Percentiles rank a stretch among this genome's conserved stretches.
Conservation (phyloP, 2,797 vertebrate genomes). For the Cottoperca gobio region DNA sequence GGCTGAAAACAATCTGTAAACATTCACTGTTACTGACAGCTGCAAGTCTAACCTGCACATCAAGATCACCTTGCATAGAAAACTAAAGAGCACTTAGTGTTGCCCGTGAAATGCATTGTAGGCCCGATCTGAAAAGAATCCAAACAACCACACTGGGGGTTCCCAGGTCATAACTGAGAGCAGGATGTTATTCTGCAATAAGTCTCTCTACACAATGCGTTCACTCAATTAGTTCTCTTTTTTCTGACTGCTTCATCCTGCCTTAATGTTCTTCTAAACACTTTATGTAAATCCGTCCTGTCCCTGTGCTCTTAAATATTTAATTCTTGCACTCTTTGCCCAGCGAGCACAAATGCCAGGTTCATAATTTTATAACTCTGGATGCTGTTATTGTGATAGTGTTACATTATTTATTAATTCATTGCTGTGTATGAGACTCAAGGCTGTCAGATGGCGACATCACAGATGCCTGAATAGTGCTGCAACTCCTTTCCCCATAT, state of each 20-base stretch:
- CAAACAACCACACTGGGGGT: neutral
- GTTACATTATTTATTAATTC: constrained; percentile 14
- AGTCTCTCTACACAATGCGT: constrained; percentile 14
- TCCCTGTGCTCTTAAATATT: constrained; percentile 52
- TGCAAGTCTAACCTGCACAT: neutral
- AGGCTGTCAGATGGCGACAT: constrained; percentile 4
- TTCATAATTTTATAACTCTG: constrained; percentile 5
- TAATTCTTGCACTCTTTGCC: constrained; percentile 5
- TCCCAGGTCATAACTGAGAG: neutral
- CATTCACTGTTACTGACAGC: neutral
- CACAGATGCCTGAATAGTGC: neutral
- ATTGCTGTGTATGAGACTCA: constrained; percentile 2
- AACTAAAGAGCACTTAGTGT: neutral
- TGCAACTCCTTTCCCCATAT: neutral
- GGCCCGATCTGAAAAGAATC: neutral
- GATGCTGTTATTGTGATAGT: constrained; percentile 17
- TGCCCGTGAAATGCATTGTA: neutral
- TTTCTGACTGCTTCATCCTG: neutral
- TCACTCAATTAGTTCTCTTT: constrained; percentile 14
- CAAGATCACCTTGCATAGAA: neutral
- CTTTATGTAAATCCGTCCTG: constrained; percentile 8
- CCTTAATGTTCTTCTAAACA: constrained; percentile 26
- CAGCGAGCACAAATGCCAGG: neutral
- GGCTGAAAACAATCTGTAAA: neutral
- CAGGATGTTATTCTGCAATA: neutral